A percentile compares a stretch with the other conserved stretches of the same genome.
These are phyloP conservation scores for Leptopilina clavipes DNA, from an alignment of 1,140 invertebrate species.

Conservation along the genomic window DNA sequence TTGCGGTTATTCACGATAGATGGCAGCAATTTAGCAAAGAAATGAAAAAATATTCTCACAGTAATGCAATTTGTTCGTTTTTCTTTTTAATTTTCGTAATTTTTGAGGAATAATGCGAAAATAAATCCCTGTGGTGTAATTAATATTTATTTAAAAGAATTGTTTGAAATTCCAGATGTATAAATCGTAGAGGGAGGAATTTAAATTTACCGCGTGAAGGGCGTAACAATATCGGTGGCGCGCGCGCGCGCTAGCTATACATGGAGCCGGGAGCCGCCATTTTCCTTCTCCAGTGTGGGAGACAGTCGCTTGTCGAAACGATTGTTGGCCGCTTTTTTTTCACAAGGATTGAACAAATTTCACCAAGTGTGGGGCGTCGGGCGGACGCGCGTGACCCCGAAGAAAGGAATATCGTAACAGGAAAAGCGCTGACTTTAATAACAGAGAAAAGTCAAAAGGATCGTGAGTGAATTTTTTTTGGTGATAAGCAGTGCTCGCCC, in stretches of 20 bases:
- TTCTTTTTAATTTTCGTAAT: no score
- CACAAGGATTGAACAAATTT: constrained; percentile 52
- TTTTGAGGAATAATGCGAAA: no score
- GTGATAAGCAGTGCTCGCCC: constrained; percentile 39
- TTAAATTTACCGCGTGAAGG: constrained; percentile 1
- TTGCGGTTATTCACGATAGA: no score
- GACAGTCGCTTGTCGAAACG: constrained; percentile 60
- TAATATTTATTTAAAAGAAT: no score
- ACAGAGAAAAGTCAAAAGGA: background rate
- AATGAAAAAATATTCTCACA: no score
- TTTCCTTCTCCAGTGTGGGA: constrained; percentile 69
- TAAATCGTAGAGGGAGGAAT: background rate
- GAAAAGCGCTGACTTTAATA: background rate
- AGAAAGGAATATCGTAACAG: constrained; percentile 46
- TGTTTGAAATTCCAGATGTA: no score
- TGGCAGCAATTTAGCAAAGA: no score
- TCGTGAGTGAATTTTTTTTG: constrained; percentile 35
- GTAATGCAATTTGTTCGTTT: no score
- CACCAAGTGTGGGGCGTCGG: constrained; percentile 52
- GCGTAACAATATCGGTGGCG: constrained; percentile 52
- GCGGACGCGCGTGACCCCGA: constrained; percentile 52
- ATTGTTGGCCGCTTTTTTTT: constrained; percentile 47
- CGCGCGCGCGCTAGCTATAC: constrained; percentile 50
- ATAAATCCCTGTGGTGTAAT: no score
- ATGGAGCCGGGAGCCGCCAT: constrained; percentile 69